Conservation (phyloP, 2,113 vertebrate species). For the Scophthalmus maximus region DNA sequence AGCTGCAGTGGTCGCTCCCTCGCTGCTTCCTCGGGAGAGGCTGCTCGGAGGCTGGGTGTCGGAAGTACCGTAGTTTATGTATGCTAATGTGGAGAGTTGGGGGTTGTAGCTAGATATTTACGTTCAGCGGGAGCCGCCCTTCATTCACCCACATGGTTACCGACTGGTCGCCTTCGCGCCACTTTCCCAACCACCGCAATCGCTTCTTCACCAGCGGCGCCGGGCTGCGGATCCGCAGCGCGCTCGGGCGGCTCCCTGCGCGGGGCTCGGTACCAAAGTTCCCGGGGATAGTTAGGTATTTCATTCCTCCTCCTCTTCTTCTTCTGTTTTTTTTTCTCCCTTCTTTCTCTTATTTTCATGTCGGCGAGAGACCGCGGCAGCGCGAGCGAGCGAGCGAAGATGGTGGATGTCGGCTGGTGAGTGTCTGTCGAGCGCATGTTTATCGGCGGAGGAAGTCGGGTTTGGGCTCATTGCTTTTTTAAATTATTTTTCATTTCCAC, state of each 20-base stretch:
- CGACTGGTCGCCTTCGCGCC: conserved; percentile 90
- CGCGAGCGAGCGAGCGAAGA: conserved; percentile 84
- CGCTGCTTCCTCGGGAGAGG: conserved; percentile 65
- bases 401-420: conserved; percentile 86
- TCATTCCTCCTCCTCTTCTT: no score
- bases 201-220: conserved; percentile 53
- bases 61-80: conserved; percentile 93
- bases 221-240: conserved; percentile 37
- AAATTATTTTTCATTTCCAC: no score
- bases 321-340: no score
- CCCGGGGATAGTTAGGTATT: conserved; percentile 72
- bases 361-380: conserved; percentile 71
- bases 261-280: conserved; percentile 76
- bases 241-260: no score
- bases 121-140: conserved; percentile 98
- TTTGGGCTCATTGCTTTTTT: conserved; percentile 47
- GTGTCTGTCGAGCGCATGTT: conserved; percentile 82
- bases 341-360: conserved; percentile 63
- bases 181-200: conserved; percentile 84
- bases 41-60: conserved; percentile 78
- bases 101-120: conserved; percentile 97
- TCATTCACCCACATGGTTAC: conserved; percentile 97
- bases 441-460: conserved; percentile 80
- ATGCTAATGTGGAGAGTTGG: conserved; percentile 94
- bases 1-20: background rate